A percentile compares a stretch with the other conserved stretches of the same genome.
These are phyloP conservation scores for Echinarachnius parma DNA, from an alignment of 53 echinoderm and acorn worm species.

Conservation along the genomic window DNA sequence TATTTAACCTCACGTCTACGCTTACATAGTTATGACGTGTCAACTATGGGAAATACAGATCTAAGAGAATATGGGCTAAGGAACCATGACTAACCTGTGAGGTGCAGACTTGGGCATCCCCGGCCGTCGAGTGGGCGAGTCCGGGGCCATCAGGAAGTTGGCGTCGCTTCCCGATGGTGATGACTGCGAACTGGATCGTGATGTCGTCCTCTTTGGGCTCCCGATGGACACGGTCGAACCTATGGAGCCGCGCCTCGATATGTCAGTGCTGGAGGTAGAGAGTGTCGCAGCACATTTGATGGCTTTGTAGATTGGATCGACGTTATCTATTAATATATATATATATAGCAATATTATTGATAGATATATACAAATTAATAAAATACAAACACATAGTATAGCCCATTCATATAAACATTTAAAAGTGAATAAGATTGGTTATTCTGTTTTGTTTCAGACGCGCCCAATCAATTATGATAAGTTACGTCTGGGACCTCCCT, in stretches of 20 bases:
- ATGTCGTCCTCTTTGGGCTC: slow-evolving; percentile 20
- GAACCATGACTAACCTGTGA: slow-evolving; percentile 34
- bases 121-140: slow-evolving; percentile 10
- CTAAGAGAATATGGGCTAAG: not conserved
- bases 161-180: not conserved
- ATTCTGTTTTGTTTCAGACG: no score
- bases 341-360: no score
- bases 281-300: slow-evolving; percentile 89
- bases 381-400: no score
- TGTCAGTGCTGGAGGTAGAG: slow-evolving; percentile 31
- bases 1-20: no score
- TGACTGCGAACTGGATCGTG: not conserved
- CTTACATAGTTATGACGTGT: no score
- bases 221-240: slow-evolving; percentile 10
- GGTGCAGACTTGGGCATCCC: slow-evolving; percentile 37
- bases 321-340: slow-evolving; percentile 40
- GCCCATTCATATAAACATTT: no score
- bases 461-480: no score
- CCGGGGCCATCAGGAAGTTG: slow-evolving; percentile 22
- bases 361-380: no score
- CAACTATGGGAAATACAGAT: not conserved
- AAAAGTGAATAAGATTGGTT: no score
- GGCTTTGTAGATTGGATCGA: slow-evolving; percentile 88
- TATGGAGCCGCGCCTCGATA: slow-evolving; percentile 19
- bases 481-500: no score